phyloP scores from a whole-genome alignment of 2,797 vertebrate genomes.

The Cottoperca gobio region DNA sequence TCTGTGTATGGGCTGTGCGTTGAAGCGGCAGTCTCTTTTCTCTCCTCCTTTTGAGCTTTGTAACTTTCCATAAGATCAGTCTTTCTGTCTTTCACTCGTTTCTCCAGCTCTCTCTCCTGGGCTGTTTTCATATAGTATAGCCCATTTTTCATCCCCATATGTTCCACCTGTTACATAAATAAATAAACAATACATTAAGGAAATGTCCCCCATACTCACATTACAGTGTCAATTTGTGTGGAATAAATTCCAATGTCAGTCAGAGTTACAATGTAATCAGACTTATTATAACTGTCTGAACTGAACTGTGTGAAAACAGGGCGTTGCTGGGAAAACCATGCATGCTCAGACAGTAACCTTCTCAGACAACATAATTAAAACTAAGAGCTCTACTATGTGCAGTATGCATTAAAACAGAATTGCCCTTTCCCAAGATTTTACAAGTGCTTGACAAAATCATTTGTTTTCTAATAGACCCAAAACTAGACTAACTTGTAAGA shows the following conservation, averaged over 20 bases:
- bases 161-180: slow-evolving; percentile 74
- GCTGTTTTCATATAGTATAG: slow-evolving; percentile 41
- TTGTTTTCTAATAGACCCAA: not conserved
- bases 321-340: slow-evolving; percentile 21
- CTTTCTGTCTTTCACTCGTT: slow-evolving; percentile 44
- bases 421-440: not conserved
- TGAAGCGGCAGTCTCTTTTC: not conserved
- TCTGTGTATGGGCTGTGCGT: not conserved
- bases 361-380: not conserved
- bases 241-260: not conserved
- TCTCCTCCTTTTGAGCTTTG: slow-evolving; percentile 46
- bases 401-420: not conserved
- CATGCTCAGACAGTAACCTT: not conserved
- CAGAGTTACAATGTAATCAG: not conserved
- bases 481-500: not conserved
- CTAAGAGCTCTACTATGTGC: not conserved
- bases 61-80: slow-evolving; percentile 54
- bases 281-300: not conserved
- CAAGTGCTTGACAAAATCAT: not conserved
- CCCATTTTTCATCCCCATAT: slow-evolving; percentile 68
- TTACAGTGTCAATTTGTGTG: not conserved
- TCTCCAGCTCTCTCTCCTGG: slow-evolving; percentile 58
- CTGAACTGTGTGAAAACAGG: slow-evolving; percentile 28
- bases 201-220: not conserved
- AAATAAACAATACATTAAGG: not conserved